Evolutionary conservation across 2,888 invertebrate genomes (phyloP).

Genomic region (Phengaris alcon): DNA sequence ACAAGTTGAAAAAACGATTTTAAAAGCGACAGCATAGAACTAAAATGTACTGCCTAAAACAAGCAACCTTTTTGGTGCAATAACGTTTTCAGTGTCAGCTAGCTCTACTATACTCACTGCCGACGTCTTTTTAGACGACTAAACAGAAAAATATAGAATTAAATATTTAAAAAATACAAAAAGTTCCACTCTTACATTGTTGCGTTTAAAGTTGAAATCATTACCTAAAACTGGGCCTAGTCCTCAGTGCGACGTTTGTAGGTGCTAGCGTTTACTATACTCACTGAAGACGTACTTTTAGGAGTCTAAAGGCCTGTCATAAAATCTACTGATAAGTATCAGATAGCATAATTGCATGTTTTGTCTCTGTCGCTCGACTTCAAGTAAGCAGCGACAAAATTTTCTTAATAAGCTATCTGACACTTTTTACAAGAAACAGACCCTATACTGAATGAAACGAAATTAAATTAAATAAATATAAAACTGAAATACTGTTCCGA

Average conservation of each 20-base stretch:
- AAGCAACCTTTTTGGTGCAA: background rate
- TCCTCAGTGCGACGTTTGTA: background rate
- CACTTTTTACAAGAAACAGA: too few species aligned
- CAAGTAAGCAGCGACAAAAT: too few species aligned
- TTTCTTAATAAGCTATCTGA: too few species aligned
- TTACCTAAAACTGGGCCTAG: background rate
- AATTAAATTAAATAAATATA: background rate
- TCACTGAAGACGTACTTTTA: background rate
- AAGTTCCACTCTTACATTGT: background rate
- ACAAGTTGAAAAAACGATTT: background rate
- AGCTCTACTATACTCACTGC: slow-evolving; percentile 11
- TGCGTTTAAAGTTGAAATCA: background rate
- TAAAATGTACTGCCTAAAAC: background rate
- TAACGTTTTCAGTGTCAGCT: background rate
- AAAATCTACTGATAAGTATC: too few species aligned
- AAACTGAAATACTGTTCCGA: background rate
- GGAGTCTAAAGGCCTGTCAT: background rate
- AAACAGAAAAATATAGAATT: background rate
- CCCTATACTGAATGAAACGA: background rate
- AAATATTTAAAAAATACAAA: background rate
- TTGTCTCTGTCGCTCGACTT: too few species aligned
- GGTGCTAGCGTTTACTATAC: slow-evolving; percentile 6
- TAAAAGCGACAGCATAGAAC: slow-evolving; percentile 1
- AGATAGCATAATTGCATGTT: too few species aligned
- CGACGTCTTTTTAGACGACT: slow-evolving; percentile 18